Percentiles rank a stretch among this genome's conserved stretches.
Conservation (phyloP, 1,140 invertebrate species). For the Psilanteris sp. region DNA sequence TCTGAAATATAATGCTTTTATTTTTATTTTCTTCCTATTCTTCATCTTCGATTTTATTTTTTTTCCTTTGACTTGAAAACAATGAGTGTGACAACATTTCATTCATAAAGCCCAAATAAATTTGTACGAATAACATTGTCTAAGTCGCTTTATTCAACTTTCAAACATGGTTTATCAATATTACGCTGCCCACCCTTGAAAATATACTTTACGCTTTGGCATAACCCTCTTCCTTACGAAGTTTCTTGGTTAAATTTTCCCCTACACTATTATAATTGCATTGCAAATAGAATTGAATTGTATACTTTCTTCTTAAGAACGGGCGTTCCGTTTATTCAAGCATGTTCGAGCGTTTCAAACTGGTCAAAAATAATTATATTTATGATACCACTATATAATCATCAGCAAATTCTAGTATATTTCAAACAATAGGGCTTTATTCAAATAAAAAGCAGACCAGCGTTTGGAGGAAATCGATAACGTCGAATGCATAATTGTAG, state of each 20-base stretch:
- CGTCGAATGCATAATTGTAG: no score
- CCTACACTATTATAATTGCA: conserved; percentile 50
- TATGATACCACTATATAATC: no score
- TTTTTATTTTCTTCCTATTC: no score
- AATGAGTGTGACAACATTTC: no score
- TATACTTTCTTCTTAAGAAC: conserved; percentile 20
- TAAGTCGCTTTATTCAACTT: conserved; percentile 44
- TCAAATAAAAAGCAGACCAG: no score
- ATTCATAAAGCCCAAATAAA: conserved; percentile 48
- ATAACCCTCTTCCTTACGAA: conserved; percentile 36
- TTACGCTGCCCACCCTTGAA: conserved; percentile 46
- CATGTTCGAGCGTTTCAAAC: conserved; percentile 7
- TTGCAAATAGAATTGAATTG: conserved; percentile 44
- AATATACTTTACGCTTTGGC: conserved; percentile 32
- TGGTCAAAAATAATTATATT: conserved; percentile 37
- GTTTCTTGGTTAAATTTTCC: conserved; percentile 43
- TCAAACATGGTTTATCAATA: conserved; percentile 54
- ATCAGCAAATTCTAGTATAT: no score
- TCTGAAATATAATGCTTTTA: no score
- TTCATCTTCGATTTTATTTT: no score
- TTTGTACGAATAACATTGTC: conserved; percentile 55
- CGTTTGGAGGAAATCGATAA: no score
- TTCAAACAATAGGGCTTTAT: no score
- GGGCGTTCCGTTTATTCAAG: conserved; percentile 28
- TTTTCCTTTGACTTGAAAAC: no score